Evolutionary conservation across 92 coral and sea anemone genomes (phyloP), one percentile per base, ranked within the genome.

Genomic region (Umimayanthus kanabou): DNA sequence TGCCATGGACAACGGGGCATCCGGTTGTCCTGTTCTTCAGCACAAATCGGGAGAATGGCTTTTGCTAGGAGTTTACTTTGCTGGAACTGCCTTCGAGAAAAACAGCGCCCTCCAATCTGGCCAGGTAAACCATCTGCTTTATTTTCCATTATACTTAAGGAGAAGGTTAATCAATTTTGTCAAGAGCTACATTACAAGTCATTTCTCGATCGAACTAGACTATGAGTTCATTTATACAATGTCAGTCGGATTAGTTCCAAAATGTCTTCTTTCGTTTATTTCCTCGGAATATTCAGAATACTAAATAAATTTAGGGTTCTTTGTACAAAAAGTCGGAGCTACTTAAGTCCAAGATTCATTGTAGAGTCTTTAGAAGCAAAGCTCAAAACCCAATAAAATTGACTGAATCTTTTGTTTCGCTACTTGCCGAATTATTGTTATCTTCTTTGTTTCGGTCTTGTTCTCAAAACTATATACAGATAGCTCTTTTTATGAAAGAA

Each of bases 21-120:
- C 96, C 1, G 98, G 98, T 28, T 93, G 96, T 45, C 98, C 98
- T n/a, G 90, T 95, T 5, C 93, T 88, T 78, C 91, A 66, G 49
- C 88, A 86, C 49, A 81, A 75, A 23, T 90, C 89, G 6, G 89
- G 82, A 5, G 82, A 90, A 82, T 93, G 92, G 88, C 37, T 81
- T 39, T 65, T 95, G 47, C 39, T 93, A 47, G 98, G 98, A 23
- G 92, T 95, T 28, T 91, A 93, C 23, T 89, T 95, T 26, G 96
- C 94, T 22, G 98, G 98, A 8, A 89, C 95, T 23, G 78, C 85
- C 29, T 75, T 88, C 61, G 90, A 89, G 61, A 90, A 83, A 28
- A 83, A 69, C 78, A 69, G 77, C 6, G 61, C 45, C 65, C 53
- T 83, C n/a, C 87, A 83, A 43, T 69, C 77, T 45, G 87, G 87